These are phyloP conservation scores for Eilema depressum DNA, from an alignment of 2,888 invertebrate species.

Conservation along the genomic window DNA sequence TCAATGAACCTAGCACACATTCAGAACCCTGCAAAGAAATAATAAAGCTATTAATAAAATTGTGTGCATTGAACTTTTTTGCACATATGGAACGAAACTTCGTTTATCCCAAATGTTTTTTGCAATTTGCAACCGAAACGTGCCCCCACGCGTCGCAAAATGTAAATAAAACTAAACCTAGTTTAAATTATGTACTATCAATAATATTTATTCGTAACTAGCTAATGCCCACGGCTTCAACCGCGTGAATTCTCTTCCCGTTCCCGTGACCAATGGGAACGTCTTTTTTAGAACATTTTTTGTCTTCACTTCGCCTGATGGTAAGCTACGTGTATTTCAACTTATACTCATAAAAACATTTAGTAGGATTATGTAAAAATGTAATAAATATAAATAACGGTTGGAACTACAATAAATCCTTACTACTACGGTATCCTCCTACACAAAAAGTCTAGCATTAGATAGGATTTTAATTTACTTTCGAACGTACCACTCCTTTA, in stretches of 20 bases:
- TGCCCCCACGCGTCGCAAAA: neutral
- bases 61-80: neutral
- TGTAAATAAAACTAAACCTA: neutral
- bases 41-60: conserved; percentile 24
- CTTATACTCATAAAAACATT: too few relatives aligned
- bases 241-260: too few relatives aligned
- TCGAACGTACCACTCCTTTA: neutral
- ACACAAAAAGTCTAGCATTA: neutral
- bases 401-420: neutral
- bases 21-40: conserved; percentile 40
- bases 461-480: neutral
- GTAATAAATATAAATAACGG: neutral
- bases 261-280: too few relatives aligned
- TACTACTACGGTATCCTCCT: neutral
- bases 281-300: too few relatives aligned
- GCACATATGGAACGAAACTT: neutral
- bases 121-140: neutral
- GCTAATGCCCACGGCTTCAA: too few relatives aligned
- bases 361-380: too few relatives aligned
- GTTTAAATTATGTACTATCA: too few relatives aligned
- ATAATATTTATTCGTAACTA: too few relatives aligned
- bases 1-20: conserved; percentile 32
- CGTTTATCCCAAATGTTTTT: neutral
- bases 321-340: too few relatives aligned
- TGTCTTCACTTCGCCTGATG: too few relatives aligned